These are phyloP conservation scores for Achatina immaculata DNA, from an alignment of 1,140 invertebrate species.

Conservation along the genomic window DNA sequence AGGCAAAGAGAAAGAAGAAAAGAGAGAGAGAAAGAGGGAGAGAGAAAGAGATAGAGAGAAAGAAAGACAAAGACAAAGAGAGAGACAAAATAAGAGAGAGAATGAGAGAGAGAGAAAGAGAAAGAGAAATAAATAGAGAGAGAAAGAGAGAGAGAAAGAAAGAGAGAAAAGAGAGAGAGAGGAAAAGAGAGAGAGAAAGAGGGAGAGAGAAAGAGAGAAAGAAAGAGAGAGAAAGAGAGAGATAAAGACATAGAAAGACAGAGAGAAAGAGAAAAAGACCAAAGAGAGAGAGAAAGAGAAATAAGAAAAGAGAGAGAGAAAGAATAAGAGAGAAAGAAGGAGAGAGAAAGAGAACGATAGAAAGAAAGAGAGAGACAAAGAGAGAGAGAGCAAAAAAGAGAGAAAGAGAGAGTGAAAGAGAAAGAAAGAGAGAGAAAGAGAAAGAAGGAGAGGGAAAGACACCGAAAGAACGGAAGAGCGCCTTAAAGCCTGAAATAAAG, in stretches of 20 bases:
- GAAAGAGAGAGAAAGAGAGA: conserved; percentile 22
- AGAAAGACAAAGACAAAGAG: background rate
- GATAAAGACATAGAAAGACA: background rate
- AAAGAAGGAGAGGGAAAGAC: no score
- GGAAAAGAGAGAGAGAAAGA: background rate
- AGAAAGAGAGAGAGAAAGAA: background rate
- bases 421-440: no score
- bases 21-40: background rate
- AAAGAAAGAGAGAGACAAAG: conserved; percentile 5
- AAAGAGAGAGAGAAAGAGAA: background rate
- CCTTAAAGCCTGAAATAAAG: background rate
- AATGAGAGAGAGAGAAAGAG: conserved; percentile 14
- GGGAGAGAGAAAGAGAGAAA: conserved; percentile 5
- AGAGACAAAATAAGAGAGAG: conserved; percentile 2
- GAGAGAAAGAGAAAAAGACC: background rate
- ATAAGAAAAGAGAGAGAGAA: no score
- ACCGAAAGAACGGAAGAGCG: background rate
- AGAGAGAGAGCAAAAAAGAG: no score
- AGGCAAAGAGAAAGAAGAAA: background rate
- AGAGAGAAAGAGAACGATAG: no score
- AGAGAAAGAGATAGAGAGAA: background rate
- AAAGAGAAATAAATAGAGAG: background rate
- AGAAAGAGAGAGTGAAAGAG: no score
- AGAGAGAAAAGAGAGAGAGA: conserved; percentile 9
- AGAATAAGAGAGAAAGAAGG: no score